phyloP scores from a whole-genome alignment of 92 coral and sea anemone genomes.

The Zoanthus solanderi region DNA sequence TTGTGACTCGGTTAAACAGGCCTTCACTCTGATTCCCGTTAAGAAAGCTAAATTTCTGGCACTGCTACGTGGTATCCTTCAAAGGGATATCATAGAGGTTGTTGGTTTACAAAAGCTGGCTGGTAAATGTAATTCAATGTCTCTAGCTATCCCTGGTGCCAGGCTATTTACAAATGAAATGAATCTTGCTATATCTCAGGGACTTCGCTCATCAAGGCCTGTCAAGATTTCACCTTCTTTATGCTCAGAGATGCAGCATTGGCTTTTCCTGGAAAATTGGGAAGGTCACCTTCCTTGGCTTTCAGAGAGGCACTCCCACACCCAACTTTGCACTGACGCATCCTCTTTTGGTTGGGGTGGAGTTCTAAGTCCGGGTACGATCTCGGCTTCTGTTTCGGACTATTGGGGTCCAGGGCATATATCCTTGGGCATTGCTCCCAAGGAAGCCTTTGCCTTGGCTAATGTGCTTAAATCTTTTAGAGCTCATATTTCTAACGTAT shows the following conservation, averaged over 20 bases:
- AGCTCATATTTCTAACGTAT: constrained; percentile 13
- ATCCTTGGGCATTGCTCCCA: constrained; percentile 41
- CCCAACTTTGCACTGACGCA: constrained; percentile 48
- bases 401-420: constrained; percentile 7
- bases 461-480: constrained; percentile 45
- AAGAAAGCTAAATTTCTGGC: constrained; percentile 57
- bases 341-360: constrained; percentile 29
- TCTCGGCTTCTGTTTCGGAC: constrained; percentile 18
- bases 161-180: constrained; percentile 61
- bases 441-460: constrained; percentile 58
- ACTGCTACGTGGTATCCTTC: not conserved
- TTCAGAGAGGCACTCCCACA: constrained; percentile 43
- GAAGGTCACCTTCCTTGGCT: constrained; percentile 59
- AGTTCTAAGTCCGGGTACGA: constrained; percentile 55
- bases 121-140: constrained; percentile 50
- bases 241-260: constrained; percentile 46
- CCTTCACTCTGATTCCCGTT: constrained; percentile 45
- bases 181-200: constrained; percentile 52
- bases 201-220: constrained; percentile 40
- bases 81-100: not conserved
- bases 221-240: not conserved
- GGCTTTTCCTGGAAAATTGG: constrained; percentile 64
- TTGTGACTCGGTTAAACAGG: constrained; percentile 54
- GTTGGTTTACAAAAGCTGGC: not conserved
- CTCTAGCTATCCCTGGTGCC: constrained; percentile 62